Evolutionary conservation across 2,113 vertebrate genomes (phyloP), one percentile per base, ranked within the genome.

Genomic region (Sinocyclocheilus maitianheensis): DNA sequence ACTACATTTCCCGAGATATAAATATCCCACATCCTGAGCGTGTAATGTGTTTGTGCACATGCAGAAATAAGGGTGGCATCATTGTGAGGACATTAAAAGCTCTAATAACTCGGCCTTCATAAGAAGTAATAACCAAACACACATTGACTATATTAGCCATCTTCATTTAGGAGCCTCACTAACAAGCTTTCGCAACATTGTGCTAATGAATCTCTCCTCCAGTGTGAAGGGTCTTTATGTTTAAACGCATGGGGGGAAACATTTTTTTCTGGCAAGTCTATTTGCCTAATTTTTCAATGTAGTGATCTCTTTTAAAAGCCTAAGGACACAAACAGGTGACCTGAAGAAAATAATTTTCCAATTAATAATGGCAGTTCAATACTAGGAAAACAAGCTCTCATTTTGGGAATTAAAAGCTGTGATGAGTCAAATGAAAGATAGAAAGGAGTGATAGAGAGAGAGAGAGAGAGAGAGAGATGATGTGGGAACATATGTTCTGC

Each of bases 401-500:
- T 74, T 53, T 72, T 60, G 30, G 20, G 48, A 72, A 60, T 83
- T 83, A 74, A 60, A 81, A 74, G 34, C 30, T 48, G 81, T 4
- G 67, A 72, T 63, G 88, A 87, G 37, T 58, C 26, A 85, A 77
- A 65, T 83, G 60, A 63, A 62, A 81, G 48, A 51, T 71, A 86
- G 65, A 75, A 69, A 65, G 71, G 40, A 74, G 11, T 81, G 72
- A 89, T 82, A 30, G 63, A 12, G 46, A 63, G 3, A 81, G 84
- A 84, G 83, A 65, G n/a, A n/a, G 69, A 75, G 48, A 85, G 85
- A 69, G 55, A 71, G 8, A 83, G 67, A 26, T 88, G 88, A 90
- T 90, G 89, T 88, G 89, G 85, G 89, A 88, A 88, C 87, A 90
- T 90, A 88, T 87, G 89, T 90, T 88, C 48, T 26, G 65, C 69